Percentiles rank a stretch among this genome's conserved stretches.
Evolutionary conservation across 2,888 invertebrate genomes (phyloP).

Genomic region (Bruchidius siliquastri): DNA sequence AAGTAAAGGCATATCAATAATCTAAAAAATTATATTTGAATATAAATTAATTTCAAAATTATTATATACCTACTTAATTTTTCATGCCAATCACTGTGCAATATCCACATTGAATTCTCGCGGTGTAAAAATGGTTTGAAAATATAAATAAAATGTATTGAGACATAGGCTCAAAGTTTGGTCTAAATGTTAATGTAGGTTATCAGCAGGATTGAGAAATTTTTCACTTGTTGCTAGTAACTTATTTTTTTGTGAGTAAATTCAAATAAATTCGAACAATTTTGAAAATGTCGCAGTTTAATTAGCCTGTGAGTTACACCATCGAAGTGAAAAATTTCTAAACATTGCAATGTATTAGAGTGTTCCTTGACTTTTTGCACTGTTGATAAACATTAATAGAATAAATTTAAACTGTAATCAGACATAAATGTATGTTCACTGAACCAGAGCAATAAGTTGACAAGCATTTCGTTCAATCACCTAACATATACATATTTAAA

Average conservation of each 20-base stretch:
- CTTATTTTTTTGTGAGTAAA: too few species aligned
- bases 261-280: too few species aligned
- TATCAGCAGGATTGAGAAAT: neutral
- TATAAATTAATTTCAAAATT: too few species aligned
- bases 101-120: neutral
- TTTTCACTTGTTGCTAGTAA: neutral
- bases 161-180: neutral
- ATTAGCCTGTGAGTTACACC: too few species aligned
- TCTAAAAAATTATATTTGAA: too few species aligned
- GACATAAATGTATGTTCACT: neutral
- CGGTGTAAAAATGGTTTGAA: neutral
- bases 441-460: neutral
- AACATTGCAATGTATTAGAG: neutral
- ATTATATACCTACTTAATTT: too few species aligned
- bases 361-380: neutral
- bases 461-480: neutral
- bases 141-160: neutral
- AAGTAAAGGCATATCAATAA: too few species aligned
- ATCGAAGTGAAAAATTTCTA: neutral
- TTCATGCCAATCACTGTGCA: neutral
- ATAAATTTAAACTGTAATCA: neutral
- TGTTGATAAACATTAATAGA: neutral
- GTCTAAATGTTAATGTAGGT: neutral
- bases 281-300: too few species aligned
- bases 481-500: constrained; percentile 1